Evolutionary conservation across 2,113 vertebrate species (phyloP).

Genomic region (Scophthalmus maximus): DNA sequence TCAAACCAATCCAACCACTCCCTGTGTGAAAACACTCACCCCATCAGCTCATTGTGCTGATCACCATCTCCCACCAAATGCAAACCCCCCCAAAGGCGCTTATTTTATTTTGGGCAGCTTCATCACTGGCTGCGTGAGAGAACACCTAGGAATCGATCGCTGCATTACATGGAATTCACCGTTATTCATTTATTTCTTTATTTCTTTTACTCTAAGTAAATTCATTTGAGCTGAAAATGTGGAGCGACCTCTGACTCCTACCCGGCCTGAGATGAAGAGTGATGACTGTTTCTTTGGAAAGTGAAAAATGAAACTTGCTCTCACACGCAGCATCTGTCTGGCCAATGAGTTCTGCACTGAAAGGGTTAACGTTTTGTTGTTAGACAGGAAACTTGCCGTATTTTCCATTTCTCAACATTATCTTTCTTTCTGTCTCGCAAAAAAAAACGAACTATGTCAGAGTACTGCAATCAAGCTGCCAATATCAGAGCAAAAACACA

Average conservation of each 20-base stretch:
- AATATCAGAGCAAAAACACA: background rate
- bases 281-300: constrained; percentile 51
- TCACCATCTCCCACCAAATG: constrained; percentile 61
- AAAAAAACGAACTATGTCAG: background rate
- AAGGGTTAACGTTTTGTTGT: constrained; percentile 70
- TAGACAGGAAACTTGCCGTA: constrained; percentile 34
- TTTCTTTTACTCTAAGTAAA: background rate
- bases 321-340: constrained; percentile 42
- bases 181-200: background rate
- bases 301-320: constrained; percentile 74
- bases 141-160: background rate
- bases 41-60: constrained; percentile 39
- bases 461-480: background rate
- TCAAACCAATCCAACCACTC: constrained; percentile 58
- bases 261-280: constrained; percentile 5
- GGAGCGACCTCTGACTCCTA: constrained; percentile 10
- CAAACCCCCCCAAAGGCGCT: constrained; percentile 14
- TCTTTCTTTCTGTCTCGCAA: constrained; percentile 1
- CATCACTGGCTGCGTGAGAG: background rate
- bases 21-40: constrained; percentile 57
- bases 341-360: constrained; percentile 22
- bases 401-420: too few species aligned
- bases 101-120: background rate
- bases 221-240: constrained; percentile 3
- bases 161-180: background rate